phyloP scores from a whole-genome alignment of 2,888 invertebrate species.

The Lingula anatina region DNA sequence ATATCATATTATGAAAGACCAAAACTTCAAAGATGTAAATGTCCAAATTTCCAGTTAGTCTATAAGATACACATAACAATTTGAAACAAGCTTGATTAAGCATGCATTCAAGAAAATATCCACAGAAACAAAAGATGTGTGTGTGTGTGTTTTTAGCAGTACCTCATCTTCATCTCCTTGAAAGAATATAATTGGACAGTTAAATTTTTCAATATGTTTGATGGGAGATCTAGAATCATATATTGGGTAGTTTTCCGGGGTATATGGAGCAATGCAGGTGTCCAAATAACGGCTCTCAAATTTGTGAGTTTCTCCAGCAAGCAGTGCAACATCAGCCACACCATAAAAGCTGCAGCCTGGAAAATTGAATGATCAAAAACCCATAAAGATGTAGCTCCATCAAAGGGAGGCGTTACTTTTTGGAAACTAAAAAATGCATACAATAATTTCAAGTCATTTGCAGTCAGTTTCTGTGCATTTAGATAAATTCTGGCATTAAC shows the following conservation, averaged over 20 bases:
- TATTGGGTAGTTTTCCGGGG: constrained; percentile 18
- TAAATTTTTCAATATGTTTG: constrained; percentile 43
- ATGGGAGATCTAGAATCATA: constrained; percentile 48
- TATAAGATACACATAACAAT: background rate
- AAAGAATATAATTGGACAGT: constrained; percentile 51
- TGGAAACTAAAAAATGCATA: background rate
- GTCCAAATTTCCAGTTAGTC: background rate
- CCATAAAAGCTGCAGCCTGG: constrained; percentile 52
- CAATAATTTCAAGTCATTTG: too few relatives aligned
- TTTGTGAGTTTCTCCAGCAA: constrained; percentile 52
- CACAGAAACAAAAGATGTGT: too few relatives aligned
- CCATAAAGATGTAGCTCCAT: too few relatives aligned
- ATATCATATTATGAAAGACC: background rate
- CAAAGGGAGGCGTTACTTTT: background rate
- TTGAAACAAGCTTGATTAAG: too few relatives aligned
- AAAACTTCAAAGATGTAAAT: background rate
- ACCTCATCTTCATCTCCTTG: constrained; percentile 53
- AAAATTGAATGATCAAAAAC: too few relatives aligned
- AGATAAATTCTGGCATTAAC: too few relatives aligned
- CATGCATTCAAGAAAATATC: too few relatives aligned
- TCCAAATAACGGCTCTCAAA: constrained; percentile 53
- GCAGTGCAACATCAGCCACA: constrained; percentile 48
- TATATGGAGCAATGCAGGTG: constrained; percentile 38
- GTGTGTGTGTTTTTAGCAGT: background rate
- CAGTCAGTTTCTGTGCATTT: too few relatives aligned